Evolutionary conservation across 2,888 invertebrate genomes (phyloP), one percentile per base, ranked within the genome.

Genomic region (Aporophyla nigra): DNA sequence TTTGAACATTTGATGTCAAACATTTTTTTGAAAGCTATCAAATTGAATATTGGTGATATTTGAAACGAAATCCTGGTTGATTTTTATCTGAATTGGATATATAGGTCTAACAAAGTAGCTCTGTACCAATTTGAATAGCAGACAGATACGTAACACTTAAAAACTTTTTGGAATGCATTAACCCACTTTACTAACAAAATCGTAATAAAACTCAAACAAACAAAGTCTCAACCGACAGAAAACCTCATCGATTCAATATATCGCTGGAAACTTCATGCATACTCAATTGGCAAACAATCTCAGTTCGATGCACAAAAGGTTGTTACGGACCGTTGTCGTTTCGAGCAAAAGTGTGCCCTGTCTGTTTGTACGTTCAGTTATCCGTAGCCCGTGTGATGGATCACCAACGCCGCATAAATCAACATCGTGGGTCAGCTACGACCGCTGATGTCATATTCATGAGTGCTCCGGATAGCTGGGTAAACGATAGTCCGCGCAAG

Each of bases 381-480:
- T 82, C 82, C 84, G 76, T 78, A 82, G 74, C 88, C 90, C 87
- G 85, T 82, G 92, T 95, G 95, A 95, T 94, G 93, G 94, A 96
- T 95, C 88, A 91, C 92, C 91, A 86, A 86, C 89, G 87, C 87
- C 89, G 91, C 92, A 95, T 95, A 95, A 92, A 95, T 95, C 94
- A 95, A 92, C 93, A 92, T 90, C 86, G 89, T 86, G 91, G 93
- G 93, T 93, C 93, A 91, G 88, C 89, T 84, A 59, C 86, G 89
- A 90, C 93, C 94, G 88, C 94, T 94, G 94, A 95, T 96, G 95
- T 94, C 95, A 94, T 95, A 96, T 96, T 96, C 95, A 96, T 96
- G 95, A 96, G 94, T 87, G 86, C 76, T 82, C 86, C 85, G 85
- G 84, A 83, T 84, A 80, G 76, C 88, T 85, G 88, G 88, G 90